Percentiles rank a stretch among this genome's conserved stretches.
Conservation (phyloP, 1,140 invertebrate genomes). For the Hermetia illucens region DNA sequence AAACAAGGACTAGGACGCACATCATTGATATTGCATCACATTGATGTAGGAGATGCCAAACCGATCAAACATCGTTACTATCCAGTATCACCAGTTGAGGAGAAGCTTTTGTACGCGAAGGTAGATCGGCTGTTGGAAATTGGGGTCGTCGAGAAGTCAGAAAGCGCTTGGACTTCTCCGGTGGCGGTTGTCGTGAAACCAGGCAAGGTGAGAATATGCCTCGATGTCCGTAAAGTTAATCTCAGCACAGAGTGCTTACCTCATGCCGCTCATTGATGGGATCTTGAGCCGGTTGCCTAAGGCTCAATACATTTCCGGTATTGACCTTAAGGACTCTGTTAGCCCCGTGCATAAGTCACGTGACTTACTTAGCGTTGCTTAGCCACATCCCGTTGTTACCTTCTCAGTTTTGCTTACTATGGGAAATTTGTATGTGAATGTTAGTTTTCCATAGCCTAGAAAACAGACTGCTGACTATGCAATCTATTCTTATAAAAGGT, state of each 20-base stretch:
- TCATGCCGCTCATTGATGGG: conserved; percentile 11
- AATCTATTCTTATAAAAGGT: too few relatives aligned
- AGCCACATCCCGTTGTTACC: too few relatives aligned
- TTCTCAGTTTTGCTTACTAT: too few relatives aligned
- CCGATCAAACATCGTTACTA: conserved; percentile 14
- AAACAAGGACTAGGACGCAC: conserved; percentile 12
- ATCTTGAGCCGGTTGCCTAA: conserved; percentile 7
- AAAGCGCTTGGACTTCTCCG: conserved; percentile 14
- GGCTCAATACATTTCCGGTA: too few relatives aligned
- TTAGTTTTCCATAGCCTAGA: too few relatives aligned
- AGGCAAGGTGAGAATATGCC: conserved; percentile 12
- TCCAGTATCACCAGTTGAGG: conserved; percentile 11
- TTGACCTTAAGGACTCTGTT: too few relatives aligned
- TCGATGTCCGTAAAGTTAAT: conserved; percentile 17
- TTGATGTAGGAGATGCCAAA: conserved; percentile 13
- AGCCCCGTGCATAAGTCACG: too few relatives aligned
- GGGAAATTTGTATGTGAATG: too few relatives aligned
- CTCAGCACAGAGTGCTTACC: conserved; percentile 15
- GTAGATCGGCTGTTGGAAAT: conserved; percentile 14
- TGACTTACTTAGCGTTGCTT: too few relatives aligned
- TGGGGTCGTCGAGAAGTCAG: conserved; percentile 11
- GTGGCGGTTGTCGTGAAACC: conserved; percentile 15
- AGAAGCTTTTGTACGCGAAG: conserved; percentile 10
- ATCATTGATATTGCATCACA: conserved; percentile 11
- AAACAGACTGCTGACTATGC: too few relatives aligned